These are phyloP conservation scores for Gymnosoma rotundatum DNA, from an alignment of 2,888 invertebrate species.

Conservation along the genomic window DNA sequence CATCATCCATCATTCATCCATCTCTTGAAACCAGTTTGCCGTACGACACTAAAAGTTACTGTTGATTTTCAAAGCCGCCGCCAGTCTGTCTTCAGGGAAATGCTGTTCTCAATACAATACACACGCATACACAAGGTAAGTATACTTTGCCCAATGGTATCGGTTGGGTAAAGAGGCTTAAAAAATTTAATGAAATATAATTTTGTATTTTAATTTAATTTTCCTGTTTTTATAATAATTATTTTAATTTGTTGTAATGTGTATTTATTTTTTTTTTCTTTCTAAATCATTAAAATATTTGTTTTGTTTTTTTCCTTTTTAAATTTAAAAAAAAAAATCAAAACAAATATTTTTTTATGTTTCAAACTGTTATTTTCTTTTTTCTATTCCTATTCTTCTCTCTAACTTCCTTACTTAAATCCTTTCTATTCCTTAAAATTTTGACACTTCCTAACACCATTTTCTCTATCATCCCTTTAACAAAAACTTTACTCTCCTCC, in stretches of 20 bases:
- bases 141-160: conserved; percentile 84
- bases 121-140: conserved; percentile 80
- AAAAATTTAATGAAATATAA: conserved; percentile 62
- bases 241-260: not conserved
- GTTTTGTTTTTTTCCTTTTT: conserved; percentile 6
- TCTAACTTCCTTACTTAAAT: conserved; percentile 4
- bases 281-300: conserved; percentile 39
- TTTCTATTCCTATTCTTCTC: not conserved
- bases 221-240: conserved; percentile 17
- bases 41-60: not conserved
- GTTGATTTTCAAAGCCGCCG: not conserved
- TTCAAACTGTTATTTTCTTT: not conserved
- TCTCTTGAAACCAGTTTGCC: not conserved
- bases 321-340: not conserved
- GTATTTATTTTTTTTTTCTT: not conserved
- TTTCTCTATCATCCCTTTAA: conserved; percentile 16
- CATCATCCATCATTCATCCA: conserved; percentile 22
- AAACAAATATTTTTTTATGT: conserved; percentile 24
- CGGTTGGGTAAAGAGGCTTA: conserved; percentile 82
- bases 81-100: not conserved
- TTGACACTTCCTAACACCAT: not conserved
- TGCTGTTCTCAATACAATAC: not conserved
- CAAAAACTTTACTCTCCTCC: not conserved
- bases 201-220: conserved; percentile 71
- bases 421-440: not conserved